A percentile compares a stretch with the other conserved stretches of the same genome.
Evolutionary conservation across 2,113 vertebrate genomes (phyloP).

Genomic region (Passerina amoena): DNA sequence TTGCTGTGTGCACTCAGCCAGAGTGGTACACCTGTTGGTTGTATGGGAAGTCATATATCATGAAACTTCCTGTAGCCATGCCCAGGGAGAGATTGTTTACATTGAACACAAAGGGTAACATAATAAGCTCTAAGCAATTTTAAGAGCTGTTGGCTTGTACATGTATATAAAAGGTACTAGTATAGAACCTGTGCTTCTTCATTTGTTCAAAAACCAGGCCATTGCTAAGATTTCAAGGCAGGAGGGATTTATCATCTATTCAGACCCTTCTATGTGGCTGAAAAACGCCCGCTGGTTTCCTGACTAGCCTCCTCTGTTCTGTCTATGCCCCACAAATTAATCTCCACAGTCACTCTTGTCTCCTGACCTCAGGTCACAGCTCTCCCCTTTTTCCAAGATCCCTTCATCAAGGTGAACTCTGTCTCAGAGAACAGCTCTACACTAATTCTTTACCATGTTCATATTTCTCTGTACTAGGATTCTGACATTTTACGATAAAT

Average conservation of each 20-base stretch:
- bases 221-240: background rate
- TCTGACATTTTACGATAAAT: background rate
- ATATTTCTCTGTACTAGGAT: background rate
- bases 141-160: background rate
- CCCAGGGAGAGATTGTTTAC: background rate
- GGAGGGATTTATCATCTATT: background rate
- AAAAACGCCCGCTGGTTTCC: background rate
- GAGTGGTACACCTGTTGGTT: background rate
- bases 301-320: background rate
- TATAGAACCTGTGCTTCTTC: background rate
- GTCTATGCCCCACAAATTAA: background rate
- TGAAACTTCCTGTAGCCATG: background rate
- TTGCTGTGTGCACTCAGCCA: background rate
- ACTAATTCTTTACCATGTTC: background rate
- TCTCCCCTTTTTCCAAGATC: background rate
- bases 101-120: background rate
- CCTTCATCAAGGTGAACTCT: background rate
- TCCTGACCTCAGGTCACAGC: background rate
- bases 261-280: background rate
- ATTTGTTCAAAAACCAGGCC: background rate
- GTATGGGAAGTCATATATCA: background rate
- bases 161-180: background rate
- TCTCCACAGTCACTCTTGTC: background rate
- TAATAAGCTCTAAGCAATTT: background rate
- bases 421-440: background rate